These are phyloP conservation scores for Physeter macrocephalus DNA, from an alignment of 2,113 vertebrate species.

Conservation along the genomic window DNA sequence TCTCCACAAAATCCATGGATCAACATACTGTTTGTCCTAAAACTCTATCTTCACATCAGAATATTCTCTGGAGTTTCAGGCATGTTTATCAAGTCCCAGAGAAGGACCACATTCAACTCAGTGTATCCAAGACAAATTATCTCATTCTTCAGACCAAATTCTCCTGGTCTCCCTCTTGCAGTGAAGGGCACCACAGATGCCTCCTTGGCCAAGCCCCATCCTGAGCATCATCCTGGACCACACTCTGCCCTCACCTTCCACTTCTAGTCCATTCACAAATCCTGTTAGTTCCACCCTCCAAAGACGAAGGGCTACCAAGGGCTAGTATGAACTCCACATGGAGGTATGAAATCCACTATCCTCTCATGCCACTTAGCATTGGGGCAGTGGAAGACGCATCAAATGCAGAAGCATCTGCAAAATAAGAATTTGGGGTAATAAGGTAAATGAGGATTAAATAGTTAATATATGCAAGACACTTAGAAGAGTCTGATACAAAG, in stretches of 20 bases:
- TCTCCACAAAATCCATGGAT: background rate
- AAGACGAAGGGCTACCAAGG: background rate
- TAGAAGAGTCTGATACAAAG: background rate
- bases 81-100: background rate
- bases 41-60: background rate
- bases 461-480: background rate
- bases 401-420: background rate
- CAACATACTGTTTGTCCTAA: background rate
- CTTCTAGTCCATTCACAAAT: background rate
- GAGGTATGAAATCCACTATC: background rate
- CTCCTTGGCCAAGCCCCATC: background rate
- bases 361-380: background rate
- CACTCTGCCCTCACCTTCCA: background rate
- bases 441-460: background rate
- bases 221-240: background rate
- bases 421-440: background rate
- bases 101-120: background rate
- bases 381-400: background rate
- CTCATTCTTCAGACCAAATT: background rate
- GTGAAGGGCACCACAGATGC: background rate
- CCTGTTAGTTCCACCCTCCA: background rate
- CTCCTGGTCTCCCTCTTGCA: background rate
- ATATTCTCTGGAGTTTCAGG: background rate
- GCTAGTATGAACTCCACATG: background rate
- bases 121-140: background rate